Conservation (phyloP, 2,797 vertebrate genomes). For the Aratinga solstitialis region DNA sequence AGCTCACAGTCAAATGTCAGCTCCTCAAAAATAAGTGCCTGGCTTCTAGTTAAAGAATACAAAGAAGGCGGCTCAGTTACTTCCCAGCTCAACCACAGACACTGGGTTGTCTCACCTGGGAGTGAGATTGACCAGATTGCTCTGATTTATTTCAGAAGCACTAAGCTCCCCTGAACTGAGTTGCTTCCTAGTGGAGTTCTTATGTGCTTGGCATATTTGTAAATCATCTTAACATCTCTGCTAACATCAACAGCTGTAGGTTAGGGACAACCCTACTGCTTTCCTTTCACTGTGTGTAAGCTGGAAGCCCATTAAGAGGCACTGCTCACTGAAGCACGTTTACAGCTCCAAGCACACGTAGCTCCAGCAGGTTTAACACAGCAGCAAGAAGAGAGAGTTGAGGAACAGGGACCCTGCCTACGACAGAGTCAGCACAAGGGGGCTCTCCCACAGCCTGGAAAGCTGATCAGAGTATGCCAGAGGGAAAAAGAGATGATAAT, state of each 20-base stretch:
- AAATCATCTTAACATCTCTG: background rate
- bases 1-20: slow-evolving; percentile 23
- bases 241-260: background rate
- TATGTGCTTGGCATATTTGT: background rate
- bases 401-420: background rate
- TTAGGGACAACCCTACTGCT: background rate
- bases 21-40: background rate
- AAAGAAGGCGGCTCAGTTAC: background rate
- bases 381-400: background rate
- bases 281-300: background rate
- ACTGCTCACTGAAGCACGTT: rapidly evolving
- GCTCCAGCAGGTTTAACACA: background rate
- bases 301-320: background rate
- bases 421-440: background rate
- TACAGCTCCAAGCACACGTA: background rate
- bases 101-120: background rate
- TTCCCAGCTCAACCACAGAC: background rate
- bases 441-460: background rate
- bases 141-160: background rate
- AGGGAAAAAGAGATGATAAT: background rate
- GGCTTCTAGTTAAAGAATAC: background rate
- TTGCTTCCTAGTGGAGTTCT: background rate
- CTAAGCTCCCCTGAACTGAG: background rate
- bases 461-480: background rate
- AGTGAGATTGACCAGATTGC: background rate